Base-by-base conservation (phyloP, 2,113 vertebrate genomes). In the Scartelaos histophorus region DNA sequence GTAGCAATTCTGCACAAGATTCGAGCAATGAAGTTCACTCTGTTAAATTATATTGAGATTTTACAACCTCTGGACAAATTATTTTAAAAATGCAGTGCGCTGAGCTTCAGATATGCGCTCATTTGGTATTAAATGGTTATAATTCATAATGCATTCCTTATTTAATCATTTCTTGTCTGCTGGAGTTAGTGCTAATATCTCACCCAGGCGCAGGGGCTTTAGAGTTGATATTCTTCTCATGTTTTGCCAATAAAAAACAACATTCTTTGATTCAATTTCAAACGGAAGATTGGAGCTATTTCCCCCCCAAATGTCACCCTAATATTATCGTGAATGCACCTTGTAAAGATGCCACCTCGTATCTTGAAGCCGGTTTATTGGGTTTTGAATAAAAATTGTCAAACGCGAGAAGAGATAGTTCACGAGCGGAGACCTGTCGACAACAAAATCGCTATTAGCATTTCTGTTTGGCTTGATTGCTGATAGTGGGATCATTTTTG, bases 21-120 rank as follows among this genome's bases (percentile, higher is more conserved):
- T n/a, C 17, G 12, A 11, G 61, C 34, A 64, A 64, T 64, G n/a
- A 64, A 64, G 11, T 64, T 17, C 19, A n/a, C 17, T 38, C 19
- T 43, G 43, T 38, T 38, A 64, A 64, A 43, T 43, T 38, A 9
- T 38, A 64, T 64, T 64, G 34, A 35, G 34, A 38, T 64, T 64
- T 64, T 64, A 64, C 61, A 64, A 43, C 61, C 61, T 64, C 34
- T 12, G 34, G 34, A 64, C 34, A 64, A n/a, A 64, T 64, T 64
- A 64, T 43, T 64, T 64, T 64, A n/a, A 38, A 64, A 64, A 35
- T 64, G 61, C 61, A 19, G 61, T 13, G 34, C 43, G 61, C 61
- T n/a, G 61, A 34, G 19, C 60, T 62, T 62, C 60, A 38, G 60
- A 34, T 25, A 7, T 25, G 2, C 25, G 25, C 61, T 43, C 61